Conservation (phyloP, 2,888 invertebrate species). For the Noctua janthe region DNA sequence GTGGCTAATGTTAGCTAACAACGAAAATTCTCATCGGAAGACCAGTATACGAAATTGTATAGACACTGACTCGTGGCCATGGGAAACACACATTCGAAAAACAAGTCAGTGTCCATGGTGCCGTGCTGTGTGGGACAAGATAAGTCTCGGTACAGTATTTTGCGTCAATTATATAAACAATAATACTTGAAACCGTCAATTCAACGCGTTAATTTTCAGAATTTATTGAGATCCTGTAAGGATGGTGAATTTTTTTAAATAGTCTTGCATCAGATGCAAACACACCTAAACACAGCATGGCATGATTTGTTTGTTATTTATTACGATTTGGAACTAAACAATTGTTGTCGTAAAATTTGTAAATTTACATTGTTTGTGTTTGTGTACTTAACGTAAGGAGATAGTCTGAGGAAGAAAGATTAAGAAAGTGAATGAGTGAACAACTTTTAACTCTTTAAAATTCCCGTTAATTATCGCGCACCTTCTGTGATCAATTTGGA, state of each 20-base stretch:
- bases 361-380: slow-evolving; percentile 73
- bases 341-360: slow-evolving; percentile 70
- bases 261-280: slow-evolving; percentile 62
- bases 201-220: slow-evolving; percentile 32
- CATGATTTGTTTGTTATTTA: slow-evolving; percentile 63
- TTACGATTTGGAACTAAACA: slow-evolving; percentile 57
- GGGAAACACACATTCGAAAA: slow-evolving; percentile 34
- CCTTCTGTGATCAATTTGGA: slow-evolving; percentile 66
- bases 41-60: slow-evolving; percentile 73
- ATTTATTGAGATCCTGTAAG: slow-evolving; percentile 57
- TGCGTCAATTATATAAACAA: slow-evolving; percentile 73
- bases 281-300: slow-evolving; percentile 51
- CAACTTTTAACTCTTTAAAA: slow-evolving; percentile 51
- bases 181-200: slow-evolving; percentile 51
- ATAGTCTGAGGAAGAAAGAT: slow-evolving; percentile 46
- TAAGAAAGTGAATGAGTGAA: slow-evolving; percentile 38
- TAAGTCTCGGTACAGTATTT: slow-evolving; percentile 37
- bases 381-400: slow-evolving; percentile 73
- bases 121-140: slow-evolving; percentile 47
- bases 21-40: slow-evolving; percentile 76
- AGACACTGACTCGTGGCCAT: slow-evolving; percentile 34
- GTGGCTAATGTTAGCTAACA: slow-evolving; percentile 55
- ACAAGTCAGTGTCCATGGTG: slow-evolving; percentile 39
- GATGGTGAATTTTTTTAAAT: slow-evolving; percentile 41
- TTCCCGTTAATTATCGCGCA: slow-evolving; percentile 42